A percentile compares a stretch with the other conserved stretches of the same genome.
Evolutionary conservation across 2,113 vertebrate genomes (phyloP).

Genomic region (Piaya cayana): DNA sequence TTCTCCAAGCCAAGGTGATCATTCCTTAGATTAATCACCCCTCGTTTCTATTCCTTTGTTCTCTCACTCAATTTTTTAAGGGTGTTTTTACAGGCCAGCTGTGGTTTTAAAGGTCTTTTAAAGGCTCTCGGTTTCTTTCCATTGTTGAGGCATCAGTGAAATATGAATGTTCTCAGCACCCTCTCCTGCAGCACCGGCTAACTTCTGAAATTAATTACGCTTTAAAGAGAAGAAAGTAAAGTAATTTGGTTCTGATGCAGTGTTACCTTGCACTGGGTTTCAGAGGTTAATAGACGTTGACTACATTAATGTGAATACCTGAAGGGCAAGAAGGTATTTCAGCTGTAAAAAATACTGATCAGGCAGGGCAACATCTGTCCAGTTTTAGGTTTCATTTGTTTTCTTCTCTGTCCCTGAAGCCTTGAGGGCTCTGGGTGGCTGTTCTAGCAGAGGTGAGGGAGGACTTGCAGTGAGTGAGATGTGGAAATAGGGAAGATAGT

Average conservation of each 20-base stretch:
- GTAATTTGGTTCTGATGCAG: not conserved
- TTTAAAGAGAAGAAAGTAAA: not conserved
- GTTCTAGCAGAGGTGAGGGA: not conserved
- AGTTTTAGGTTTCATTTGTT: not conserved
- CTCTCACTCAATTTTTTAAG: not conserved
- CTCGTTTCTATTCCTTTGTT: not conserved
- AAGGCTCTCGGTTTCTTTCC: conserved; percentile 66
- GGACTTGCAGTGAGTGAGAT: not conserved
- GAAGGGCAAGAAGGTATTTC: not conserved
- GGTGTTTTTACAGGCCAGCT: conserved; percentile 42
- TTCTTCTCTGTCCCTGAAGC: not conserved
- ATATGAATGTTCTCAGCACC: not conserved
- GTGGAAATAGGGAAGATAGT: not conserved
- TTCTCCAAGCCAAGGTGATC: not conserved
- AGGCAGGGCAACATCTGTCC: not conserved
- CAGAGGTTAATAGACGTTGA: not conserved
- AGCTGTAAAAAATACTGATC: not conserved
- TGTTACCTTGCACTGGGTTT: not conserved
- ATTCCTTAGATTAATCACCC: not conserved
- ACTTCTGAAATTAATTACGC: conserved; percentile 25
- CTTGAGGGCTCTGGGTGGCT: not conserved
- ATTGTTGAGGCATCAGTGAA: conserved; percentile 17
- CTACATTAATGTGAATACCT: not conserved
- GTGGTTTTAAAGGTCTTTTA: conserved; percentile 60
- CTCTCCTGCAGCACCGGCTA: not conserved